Evolutionary conservation across 2,888 invertebrate genomes (phyloP).

Genomic region (Drosophila buzzatii): DNA sequence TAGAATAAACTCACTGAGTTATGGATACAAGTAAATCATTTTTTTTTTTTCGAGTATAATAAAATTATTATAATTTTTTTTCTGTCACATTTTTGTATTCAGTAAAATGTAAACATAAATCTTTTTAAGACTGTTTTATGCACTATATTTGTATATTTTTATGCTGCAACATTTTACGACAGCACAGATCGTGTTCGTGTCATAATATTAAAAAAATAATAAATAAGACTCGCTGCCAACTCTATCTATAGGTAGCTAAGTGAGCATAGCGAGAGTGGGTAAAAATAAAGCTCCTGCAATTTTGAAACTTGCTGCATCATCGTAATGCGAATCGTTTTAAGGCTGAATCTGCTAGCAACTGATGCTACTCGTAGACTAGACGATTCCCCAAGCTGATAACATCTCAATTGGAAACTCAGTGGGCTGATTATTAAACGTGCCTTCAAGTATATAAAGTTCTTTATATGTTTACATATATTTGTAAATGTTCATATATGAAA

Average conservation of each 20-base stretch:
- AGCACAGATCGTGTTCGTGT: not conserved
- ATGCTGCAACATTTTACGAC: slow-evolving; percentile 4
- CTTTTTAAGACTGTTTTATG: not conserved
- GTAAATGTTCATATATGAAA: not conserved
- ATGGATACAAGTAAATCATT: not conserved
- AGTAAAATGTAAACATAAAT: not conserved
- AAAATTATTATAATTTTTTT: not conserved
- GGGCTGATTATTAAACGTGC: slow-evolving; percentile 20
- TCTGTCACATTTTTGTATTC: not conserved
- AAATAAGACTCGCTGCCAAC: not conserved
- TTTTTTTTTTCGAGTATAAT: not conserved
- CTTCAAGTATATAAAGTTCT: slow-evolving; percentile 5
- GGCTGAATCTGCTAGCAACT: slow-evolving; percentile 27
- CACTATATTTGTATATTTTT: not conserved
- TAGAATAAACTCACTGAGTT: not conserved
- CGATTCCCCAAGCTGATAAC: slow-evolving; percentile 38
- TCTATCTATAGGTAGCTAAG: slow-evolving; percentile 21
- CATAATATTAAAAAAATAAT: not conserved
- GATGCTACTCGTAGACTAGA: slow-evolving; percentile 35
- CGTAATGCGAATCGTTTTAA: slow-evolving; percentile 30
- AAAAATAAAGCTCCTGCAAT: slow-evolving; percentile 18
- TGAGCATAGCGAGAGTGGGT: slow-evolving; percentile 44
- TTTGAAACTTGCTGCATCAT: slow-evolving; percentile 43
- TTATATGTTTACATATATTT: not conserved
- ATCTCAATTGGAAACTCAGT: slow-evolving; percentile 29